Evolutionary conservation across 1,140 invertebrate genomes (phyloP).

Genomic region (Drosophila baimaii): DNA sequence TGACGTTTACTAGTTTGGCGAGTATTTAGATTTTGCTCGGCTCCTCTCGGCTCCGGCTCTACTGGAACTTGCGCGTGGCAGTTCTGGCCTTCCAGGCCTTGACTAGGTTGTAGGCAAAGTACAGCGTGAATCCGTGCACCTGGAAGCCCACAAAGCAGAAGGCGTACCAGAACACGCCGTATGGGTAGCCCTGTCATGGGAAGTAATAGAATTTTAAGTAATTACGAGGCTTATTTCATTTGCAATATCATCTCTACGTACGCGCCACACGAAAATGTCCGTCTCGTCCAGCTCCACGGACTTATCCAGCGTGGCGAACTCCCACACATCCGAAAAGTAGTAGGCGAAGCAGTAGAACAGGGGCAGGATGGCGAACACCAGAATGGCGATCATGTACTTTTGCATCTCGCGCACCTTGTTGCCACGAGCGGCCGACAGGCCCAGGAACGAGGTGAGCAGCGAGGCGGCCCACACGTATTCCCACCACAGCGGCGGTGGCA

Average conservation of each 20-base stretch:
- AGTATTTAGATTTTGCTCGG: constrained; percentile 66
- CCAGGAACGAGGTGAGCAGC: constrained; percentile 93
- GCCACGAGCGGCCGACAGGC: constrained; percentile 92
- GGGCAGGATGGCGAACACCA: constrained; percentile 91
- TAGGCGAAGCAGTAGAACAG: constrained; percentile 92
- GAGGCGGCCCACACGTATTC: constrained; percentile 97
- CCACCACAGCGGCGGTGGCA: constrained; percentile 93
- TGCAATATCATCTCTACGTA: constrained; percentile 82
- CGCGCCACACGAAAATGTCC: constrained; percentile 91
- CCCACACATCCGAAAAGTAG: constrained; percentile 93
- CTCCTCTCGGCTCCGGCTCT: constrained; percentile 35
- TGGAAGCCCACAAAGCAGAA: constrained; percentile 95
- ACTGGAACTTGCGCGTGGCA: constrained; percentile 85
- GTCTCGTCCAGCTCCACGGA: constrained; percentile 87
- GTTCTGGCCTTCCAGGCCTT: constrained; percentile 93
- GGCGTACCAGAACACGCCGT: constrained; percentile 96
- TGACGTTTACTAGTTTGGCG: constrained; percentile 71
- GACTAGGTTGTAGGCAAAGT: constrained; percentile 94
- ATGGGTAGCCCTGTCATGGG: constrained; percentile 91
- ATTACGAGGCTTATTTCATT: neutral
- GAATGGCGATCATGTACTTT: constrained; percentile 92
- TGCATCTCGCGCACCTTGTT: constrained; percentile 92
- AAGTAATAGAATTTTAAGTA: neutral
- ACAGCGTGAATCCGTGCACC: constrained; percentile 95
- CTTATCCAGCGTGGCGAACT: constrained; percentile 89